Evolutionary conservation across 2,888 invertebrate genomes (phyloP).

Genomic region (Machimus atricapillus): DNA sequence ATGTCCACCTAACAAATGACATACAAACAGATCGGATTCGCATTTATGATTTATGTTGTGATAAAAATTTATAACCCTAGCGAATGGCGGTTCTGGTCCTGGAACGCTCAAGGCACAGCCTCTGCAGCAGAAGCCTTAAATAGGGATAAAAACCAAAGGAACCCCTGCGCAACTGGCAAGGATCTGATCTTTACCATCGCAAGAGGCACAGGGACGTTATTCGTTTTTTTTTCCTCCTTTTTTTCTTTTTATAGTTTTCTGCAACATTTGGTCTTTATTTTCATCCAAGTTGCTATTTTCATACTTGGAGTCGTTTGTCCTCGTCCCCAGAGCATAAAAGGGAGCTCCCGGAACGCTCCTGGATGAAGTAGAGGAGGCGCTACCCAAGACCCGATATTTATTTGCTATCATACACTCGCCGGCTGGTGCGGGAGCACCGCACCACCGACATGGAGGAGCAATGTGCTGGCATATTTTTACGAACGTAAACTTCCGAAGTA

Average conservation of each 20-base stretch:
- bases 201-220: conserved; percentile 24
- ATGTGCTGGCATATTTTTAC: conserved; percentile 38
- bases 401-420: conserved; percentile 24
- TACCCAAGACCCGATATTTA: conserved; percentile 9
- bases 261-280: conserved; percentile 43
- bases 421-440: background rate
- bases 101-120: background rate
- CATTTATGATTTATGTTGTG: conserved; percentile 41
- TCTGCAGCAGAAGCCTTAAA: conserved; percentile 5
- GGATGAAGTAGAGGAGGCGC: background rate
- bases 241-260: conserved; percentile 40
- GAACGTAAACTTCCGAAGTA: conserved; percentile 38
- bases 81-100: conserved; percentile 13
- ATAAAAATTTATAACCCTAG: conserved; percentile 40
- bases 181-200: conserved; percentile 24
- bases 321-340: conserved; percentile 17
- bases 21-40: conserved; percentile 41
- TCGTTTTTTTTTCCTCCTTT: conserved; percentile 46
- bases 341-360: conserved; percentile 12
- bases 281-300: conserved; percentile 39
- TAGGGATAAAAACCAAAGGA: conserved; percentile 31
- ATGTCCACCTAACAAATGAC: conserved; percentile 38
- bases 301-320: conserved; percentile 21
- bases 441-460: background rate
- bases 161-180: conserved; percentile 12